phyloP scores from a whole-genome alignment of 2,888 invertebrate genomes.

The Neocrepidodera transversa region DNA sequence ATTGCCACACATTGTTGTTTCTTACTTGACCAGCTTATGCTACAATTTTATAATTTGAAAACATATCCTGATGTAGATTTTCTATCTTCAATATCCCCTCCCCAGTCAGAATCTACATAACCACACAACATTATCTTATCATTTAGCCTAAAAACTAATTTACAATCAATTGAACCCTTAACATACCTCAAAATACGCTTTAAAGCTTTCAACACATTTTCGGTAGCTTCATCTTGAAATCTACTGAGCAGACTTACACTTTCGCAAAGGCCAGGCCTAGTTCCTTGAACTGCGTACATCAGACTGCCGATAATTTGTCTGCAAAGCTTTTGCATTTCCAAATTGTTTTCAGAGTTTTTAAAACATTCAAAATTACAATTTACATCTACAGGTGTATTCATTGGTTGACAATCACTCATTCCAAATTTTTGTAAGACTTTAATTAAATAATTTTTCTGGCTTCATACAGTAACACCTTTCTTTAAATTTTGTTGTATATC shows the following conservation, averaged over 20 bases:
- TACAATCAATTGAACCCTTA: too few species aligned
- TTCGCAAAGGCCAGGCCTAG: slow-evolving; percentile 8
- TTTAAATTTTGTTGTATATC: slow-evolving; percentile 24
- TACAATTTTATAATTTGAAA: too few species aligned
- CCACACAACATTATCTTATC: too few species aligned
- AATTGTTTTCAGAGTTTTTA: slow-evolving; percentile 20
- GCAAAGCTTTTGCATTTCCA: slow-evolving; percentile 28
- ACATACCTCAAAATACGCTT: background rate
- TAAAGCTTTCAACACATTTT: slow-evolving; percentile 12
- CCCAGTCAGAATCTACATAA: too few species aligned
- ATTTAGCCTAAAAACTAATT: too few species aligned
- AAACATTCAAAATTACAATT: slow-evolving; percentile 31
- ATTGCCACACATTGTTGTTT: too few species aligned
- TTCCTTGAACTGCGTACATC: slow-evolving; percentile 31
- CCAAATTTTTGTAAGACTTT: slow-evolving; percentile 23
- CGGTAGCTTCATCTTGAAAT: slow-evolving; percentile 14
- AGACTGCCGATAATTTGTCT: slow-evolving; percentile 36
- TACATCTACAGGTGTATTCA: slow-evolving; percentile 27
- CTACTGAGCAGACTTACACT: slow-evolving; percentile 12
- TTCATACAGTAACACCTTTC: slow-evolving; percentile 13
- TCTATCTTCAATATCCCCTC: too few species aligned
- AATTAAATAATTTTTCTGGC: slow-evolving; percentile 27
- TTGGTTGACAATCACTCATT: slow-evolving; percentile 24
- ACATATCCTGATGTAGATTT: too few species aligned
- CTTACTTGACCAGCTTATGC: too few species aligned